Conservation (phyloP, 2,113 vertebrate species). For the Platanista minor region DNA sequence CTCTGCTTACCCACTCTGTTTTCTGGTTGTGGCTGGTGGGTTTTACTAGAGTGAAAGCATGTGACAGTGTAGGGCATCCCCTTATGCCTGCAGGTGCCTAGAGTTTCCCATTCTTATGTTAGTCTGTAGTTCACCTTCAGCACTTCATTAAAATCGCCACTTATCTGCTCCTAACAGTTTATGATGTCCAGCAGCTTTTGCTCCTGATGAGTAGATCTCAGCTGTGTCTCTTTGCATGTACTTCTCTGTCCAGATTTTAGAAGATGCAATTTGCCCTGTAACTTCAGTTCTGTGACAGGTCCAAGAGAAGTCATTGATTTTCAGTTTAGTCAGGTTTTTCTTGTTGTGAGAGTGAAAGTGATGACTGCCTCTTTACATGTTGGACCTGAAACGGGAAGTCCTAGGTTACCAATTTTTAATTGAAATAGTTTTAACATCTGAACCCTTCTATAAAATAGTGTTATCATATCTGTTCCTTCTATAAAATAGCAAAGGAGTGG, state of each 20-base stretch:
- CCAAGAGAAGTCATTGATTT: background rate
- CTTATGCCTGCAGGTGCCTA: background rate
- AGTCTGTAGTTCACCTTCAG: background rate
- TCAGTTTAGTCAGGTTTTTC: background rate
- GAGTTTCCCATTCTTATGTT: background rate
- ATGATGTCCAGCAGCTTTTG: background rate
- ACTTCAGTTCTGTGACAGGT: background rate
- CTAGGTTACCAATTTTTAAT: background rate
- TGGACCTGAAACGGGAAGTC: background rate
- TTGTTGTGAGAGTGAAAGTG: background rate
- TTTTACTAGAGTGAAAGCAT: background rate
- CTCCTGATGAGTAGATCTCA: too few species aligned
- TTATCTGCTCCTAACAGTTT: background rate
- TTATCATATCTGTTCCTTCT: background rate
- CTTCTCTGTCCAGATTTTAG: background rate
- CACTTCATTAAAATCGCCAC: background rate
- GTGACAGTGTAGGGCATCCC: background rate
- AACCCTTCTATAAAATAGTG: background rate
- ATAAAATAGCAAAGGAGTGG: background rate
- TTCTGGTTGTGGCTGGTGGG: background rate
- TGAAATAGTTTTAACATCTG: background rate
- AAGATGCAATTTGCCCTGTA: background rate
- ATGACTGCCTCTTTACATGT: background rate
- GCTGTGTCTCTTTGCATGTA: background rate
- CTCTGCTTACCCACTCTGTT: background rate